These are phyloP conservation scores for Anolis apletophallus DNA, from an alignment of 2,797 vertebrate genomes.

Conservation along the genomic window DNA sequence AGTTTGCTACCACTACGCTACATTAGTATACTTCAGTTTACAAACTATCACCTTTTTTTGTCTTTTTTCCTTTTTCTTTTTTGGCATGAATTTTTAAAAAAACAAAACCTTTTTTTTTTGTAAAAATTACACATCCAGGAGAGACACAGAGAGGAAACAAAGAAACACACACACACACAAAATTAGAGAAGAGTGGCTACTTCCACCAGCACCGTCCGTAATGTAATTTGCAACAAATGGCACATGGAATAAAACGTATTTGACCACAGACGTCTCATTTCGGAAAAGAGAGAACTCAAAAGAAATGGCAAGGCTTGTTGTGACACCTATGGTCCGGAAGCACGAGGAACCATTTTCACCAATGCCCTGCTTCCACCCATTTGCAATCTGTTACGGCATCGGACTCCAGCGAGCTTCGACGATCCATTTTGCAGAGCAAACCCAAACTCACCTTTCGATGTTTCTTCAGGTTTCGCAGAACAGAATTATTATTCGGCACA, in stretches of 20 bases:
- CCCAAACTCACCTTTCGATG: neutral
- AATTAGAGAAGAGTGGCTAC: slow-evolving; percentile 75
- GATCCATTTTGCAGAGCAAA: neutral
- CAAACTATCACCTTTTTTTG: slow-evolving; percentile 76
- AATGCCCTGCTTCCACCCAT: neutral
- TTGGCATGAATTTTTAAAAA: slow-evolving; percentile 79
- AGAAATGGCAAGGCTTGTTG: slow-evolving; percentile 65
- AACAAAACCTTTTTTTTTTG: slow-evolving; percentile 42
- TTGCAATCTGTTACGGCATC: neutral
- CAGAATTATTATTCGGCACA: neutral
- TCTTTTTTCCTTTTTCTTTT: slow-evolving; percentile 69
- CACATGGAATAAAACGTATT: slow-evolving; percentile 77
- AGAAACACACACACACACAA: no score
- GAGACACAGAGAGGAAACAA: slow-evolving; percentile 21
- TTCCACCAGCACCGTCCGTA: slow-evolving; percentile 83
- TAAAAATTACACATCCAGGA: slow-evolving; percentile 81
- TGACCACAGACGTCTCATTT: slow-evolving; percentile 70
- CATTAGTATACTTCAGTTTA: slow-evolving; percentile 78
- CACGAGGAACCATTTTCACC: slow-evolving; percentile 41
- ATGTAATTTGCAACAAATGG: slow-evolving; percentile 79
- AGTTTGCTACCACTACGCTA: slow-evolving; percentile 78
- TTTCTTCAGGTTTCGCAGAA: neutral
- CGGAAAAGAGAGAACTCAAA: slow-evolving; percentile 54
- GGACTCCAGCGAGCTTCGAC: neutral
- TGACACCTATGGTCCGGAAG: slow-evolving; percentile 63